Conservation (phyloP, 2,888 invertebrate genomes). For the Sylvicola cinctus region DNA sequence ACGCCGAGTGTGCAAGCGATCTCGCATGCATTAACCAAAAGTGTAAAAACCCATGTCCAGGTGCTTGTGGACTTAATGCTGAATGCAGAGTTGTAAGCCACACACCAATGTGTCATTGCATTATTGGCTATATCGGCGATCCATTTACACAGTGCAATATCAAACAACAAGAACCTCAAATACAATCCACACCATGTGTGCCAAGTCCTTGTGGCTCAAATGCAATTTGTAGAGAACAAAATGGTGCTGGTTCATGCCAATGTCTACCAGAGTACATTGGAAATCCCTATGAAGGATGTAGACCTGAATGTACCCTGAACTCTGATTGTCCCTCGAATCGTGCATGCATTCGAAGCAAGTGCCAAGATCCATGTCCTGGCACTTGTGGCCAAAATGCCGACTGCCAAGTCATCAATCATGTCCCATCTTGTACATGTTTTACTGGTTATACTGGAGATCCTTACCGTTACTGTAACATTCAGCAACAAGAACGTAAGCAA, state of each 20-base stretch:
- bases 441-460: slow-evolving; percentile 51
- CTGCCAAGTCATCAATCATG: slow-evolving; percentile 48
- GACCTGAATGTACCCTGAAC: slow-evolving; percentile 64
- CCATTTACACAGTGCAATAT: slow-evolving; percentile 59
- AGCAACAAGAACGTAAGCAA: slow-evolving; percentile 21
- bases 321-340: slow-evolving; percentile 60
- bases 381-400: slow-evolving; percentile 55
- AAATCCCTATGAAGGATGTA: slow-evolving; percentile 47
- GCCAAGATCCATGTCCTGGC: slow-evolving; percentile 62
- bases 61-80: slow-evolving; percentile 60
- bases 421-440: slow-evolving; percentile 50
- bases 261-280: slow-evolving; percentile 48
- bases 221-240: slow-evolving; percentile 45
- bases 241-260: slow-evolving; percentile 59
- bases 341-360: slow-evolving; percentile 52
- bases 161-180: slow-evolving; percentile 35
- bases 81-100: slow-evolving; percentile 61
- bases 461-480: slow-evolving; percentile 48
- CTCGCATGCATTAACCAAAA: slow-evolving; percentile 59
- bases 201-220: slow-evolving; percentile 57
- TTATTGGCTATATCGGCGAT: slow-evolving; percentile 59
- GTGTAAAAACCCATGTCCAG: slow-evolving; percentile 48
- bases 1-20: slow-evolving; percentile 55
- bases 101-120: slow-evolving; percentile 61
- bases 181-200: slow-evolving; percentile 39